phyloP scores from a whole-genome alignment of 2,113 vertebrate genomes.

The rat (Rattus norvegicus) region GRCr8 NC_086039.1:101244501-101245000 shows the following conservation, averaged over 20 bases:
- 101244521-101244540: not conserved
- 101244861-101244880: not conserved
- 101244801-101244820: not conserved
- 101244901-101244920: not conserved
- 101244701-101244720: not conserved
- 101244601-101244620: not conserved
- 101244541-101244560: not conserved
- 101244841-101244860: slow-evolving; percentile 34
- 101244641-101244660: slow-evolving; percentile 24
- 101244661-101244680: not conserved
- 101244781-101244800: slow-evolving; percentile 9
- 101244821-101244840: slow-evolving; percentile 36
- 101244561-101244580: not conserved
- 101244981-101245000: slow-evolving; percentile 14
- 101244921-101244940: slow-evolving; percentile 15
- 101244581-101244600: slow-evolving; percentile 44
- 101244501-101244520: slow-evolving; percentile 17
- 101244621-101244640: not conserved
- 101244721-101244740: slow-evolving; percentile 8
- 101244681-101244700: not conserved
- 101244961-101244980: slow-evolving; percentile 1
- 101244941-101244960: not conserved
- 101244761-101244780: slow-evolving; percentile 52
- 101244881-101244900: not conserved
- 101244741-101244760: slow-evolving; percentile 35